Evolutionary conservation across 2,888 invertebrate species (phyloP).

Genomic region (Acronicta alni): DNA sequence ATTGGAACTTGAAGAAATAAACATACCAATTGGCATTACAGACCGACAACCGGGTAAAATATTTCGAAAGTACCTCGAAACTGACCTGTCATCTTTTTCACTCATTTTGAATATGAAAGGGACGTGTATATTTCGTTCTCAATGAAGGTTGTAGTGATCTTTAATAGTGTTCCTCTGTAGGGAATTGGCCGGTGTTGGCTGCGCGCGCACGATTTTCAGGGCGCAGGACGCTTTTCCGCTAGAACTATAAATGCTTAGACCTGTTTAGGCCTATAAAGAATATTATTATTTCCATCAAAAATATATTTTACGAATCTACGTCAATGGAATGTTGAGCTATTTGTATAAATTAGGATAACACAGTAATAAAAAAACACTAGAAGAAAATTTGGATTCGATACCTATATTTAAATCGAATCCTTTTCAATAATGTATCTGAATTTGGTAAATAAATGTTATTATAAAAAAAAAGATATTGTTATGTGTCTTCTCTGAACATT

Average conservation of each 20-base stretch:
- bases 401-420: neutral
- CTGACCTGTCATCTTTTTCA: constrained; percentile 21
- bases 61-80: constrained; percentile 18
- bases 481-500: constrained; percentile 69
- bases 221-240: constrained; percentile 82
- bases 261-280: constrained; percentile 43
- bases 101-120: constrained; percentile 42
- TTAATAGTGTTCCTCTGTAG: constrained; percentile 62
- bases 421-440: neutral
- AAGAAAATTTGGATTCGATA: neutral
- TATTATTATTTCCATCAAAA: too few species aligned
- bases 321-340: neutral
- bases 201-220: constrained; percentile 86
- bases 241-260: constrained; percentile 80
- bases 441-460: neutral
- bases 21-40: constrained; percentile 27
- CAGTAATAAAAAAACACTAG: neutral
- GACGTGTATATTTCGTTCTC: constrained; percentile 59
- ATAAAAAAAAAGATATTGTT: neutral
- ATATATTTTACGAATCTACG: too few species aligned
- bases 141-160: constrained; percentile 59
- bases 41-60: constrained; percentile 30
- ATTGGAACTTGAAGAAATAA: constrained; percentile 47
- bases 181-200: constrained; percentile 69
- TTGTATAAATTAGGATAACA: neutral